Evolutionary conservation across 2,888 invertebrate species (phyloP).

Genomic region (Altica lythri): DNA sequence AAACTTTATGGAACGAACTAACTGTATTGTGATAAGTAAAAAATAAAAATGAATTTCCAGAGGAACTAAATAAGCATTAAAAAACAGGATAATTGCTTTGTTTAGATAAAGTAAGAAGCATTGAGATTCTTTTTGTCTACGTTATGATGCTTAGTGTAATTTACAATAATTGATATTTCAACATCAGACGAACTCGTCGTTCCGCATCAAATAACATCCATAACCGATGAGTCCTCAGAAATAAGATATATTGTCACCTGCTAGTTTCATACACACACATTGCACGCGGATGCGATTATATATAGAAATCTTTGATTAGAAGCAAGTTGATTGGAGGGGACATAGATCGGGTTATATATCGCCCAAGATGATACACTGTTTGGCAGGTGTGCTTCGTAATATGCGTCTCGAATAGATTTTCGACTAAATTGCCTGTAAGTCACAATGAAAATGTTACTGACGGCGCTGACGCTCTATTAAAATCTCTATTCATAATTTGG

Average conservation of each 20-base stretch:
- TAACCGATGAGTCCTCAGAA: conserved; percentile 30
- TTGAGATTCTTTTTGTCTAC: neutral
- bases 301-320: conserved; percentile 52
- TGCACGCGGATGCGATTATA: conserved; percentile 36
- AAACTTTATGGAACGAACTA: too few relatives aligned
- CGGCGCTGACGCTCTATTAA: conserved; percentile 32
- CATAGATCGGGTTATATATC: conserved; percentile 40
- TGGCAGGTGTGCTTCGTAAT: conserved; percentile 45
- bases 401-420: conserved; percentile 37
- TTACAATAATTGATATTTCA: conserved; percentile 15
- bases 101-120: neutral
- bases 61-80: too few relatives aligned
- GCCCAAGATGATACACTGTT: conserved; percentile 47
- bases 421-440: conserved; percentile 38
- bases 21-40: too few relatives aligned
- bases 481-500: conserved; percentile 35
- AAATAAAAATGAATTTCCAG: too few relatives aligned
- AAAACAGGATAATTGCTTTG: neutral
- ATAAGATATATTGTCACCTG: conserved; percentile 35
- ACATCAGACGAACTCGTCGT: conserved; percentile 14
- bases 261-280: conserved; percentile 21
- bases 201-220: conserved; percentile 34
- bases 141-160: neutral
- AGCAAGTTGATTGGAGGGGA: conserved; percentile 47
- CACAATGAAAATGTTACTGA: conserved; percentile 37